These are phyloP conservation scores for Tipula unca DNA, from an alignment of 2,888 invertebrate genomes.

Conservation along the genomic window DNA sequence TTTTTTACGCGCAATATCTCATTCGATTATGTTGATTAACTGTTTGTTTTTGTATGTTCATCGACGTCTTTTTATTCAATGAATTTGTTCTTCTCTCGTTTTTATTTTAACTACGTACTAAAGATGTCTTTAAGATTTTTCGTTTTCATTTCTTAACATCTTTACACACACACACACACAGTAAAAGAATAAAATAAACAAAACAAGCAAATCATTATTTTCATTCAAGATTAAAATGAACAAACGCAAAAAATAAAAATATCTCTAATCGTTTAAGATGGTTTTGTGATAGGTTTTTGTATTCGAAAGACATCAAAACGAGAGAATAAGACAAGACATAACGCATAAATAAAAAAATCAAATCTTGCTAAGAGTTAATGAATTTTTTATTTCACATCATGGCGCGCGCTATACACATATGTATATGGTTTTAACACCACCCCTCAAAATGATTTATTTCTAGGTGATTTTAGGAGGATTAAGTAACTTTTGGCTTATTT, in stretches of 20 bases:
- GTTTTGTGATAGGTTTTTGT: neutral
- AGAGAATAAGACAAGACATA: neutral
- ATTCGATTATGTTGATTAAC: neutral
- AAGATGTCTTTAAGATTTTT: neutral
- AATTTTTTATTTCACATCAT: neutral
- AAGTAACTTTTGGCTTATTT: neutral
- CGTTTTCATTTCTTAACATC: neutral
- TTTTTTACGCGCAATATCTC: slow-evolving; percentile 2
- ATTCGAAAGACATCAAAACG: neutral
- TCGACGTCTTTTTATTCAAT: neutral
- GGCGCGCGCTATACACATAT: neutral
- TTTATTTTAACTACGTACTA: neutral
- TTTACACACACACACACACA: neutral
- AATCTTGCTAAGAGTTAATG: neutral
- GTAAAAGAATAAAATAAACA: neutral
- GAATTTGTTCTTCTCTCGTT: neutral
- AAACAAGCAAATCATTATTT: slow-evolving; percentile 8
- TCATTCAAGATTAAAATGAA: neutral
- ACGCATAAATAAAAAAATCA: neutral
- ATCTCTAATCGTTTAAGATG: neutral
- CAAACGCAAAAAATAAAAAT: neutral
- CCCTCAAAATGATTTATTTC: neutral
- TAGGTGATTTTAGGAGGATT: neutral
- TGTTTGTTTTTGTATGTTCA: neutral
- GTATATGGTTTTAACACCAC: neutral